Conservation (phyloP, 2,113 vertebrate species). For the Gila orcuttii region DNA sequence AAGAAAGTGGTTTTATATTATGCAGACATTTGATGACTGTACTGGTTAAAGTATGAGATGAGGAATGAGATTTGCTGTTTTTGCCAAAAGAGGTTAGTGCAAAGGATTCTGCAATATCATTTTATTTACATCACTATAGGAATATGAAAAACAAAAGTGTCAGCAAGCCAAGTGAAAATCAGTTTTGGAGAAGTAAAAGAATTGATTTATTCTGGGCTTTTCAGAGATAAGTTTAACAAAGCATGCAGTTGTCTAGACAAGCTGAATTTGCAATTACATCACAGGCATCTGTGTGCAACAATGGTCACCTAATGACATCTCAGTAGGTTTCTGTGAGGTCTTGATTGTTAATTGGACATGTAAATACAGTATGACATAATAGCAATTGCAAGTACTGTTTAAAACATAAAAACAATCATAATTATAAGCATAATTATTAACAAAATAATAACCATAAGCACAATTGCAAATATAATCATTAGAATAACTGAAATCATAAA, state of each 20-base stretch:
- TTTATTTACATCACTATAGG: not conserved
- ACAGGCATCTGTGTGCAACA: slow-evolving; percentile 1
- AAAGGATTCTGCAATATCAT: not conserved
- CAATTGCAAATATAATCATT: not conserved
- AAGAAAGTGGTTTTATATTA: not conserved
- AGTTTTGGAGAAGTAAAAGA: not conserved
- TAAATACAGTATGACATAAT: not conserved
- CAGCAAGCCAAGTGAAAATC: not conserved
- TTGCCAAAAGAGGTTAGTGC: not conserved
- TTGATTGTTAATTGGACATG: not conserved
- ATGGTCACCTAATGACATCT: not conserved
- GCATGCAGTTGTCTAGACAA: not conserved
- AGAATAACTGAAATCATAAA: not conserved
- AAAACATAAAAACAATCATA: not conserved
- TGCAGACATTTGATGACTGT: not conserved
- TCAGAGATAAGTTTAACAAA: slow-evolving; percentile 8
- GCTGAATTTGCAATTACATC: not conserved
- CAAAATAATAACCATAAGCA: not conserved
- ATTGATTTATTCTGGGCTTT: not conserved
- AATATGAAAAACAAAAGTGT: not conserved
- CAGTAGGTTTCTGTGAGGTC: not conserved
- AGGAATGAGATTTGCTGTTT: not conserved
- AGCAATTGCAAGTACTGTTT: not conserved
- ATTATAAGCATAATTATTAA: not conserved
- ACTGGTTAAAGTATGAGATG: not conserved